Base-by-base conservation (phyloP, 2,797 vertebrate genomes). In the Rhodeus uyekii region DNA sequence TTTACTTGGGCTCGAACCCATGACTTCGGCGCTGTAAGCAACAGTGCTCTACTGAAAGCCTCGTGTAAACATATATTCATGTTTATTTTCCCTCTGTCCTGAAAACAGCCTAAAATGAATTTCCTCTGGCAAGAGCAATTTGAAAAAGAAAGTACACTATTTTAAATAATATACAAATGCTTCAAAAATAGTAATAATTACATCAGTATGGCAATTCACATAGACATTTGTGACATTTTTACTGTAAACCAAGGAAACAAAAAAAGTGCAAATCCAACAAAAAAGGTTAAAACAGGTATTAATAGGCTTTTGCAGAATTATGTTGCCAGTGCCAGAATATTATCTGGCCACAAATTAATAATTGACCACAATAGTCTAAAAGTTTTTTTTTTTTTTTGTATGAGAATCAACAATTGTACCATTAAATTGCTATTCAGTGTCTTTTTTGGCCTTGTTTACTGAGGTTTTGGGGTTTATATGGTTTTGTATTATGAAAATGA, bases 401-500 rank as follows among this genome's bases (percentile, higher is more conserved):
- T 8, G 14, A 58, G 65, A 60, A 65, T 58, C 18, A 39, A 76
- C 16, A 80, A 24, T 27, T 72, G 46, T 67, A 53, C 34, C 42
- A 88, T 90, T 32, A 44, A 39, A 90, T 86, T 88, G 24, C 42
- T 89, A 89, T 90, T 92, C 90, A 89, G 87, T 78, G 87, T 93
- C 86, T 84, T 86, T 86, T 89, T 84, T 91, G 90, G 87, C 86
- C 90, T 88, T 90, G 91, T 92, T 92, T 89, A 88, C 92, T 93
- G 89, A 88, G 84, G 81, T 90, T 93, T 92, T 91, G 50, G 88
- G 90, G 86, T 85, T 88, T 87, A 87, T 92, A 92, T 89, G 91
- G 87, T 92, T 92, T 93, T 92, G 89, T 93, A 86, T 80, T 89
- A 89, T 89, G 88, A 91, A 91, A 88, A 91, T 87, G 87, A 88